A percentile compares a stretch with the other conserved stretches of the same genome.
Evolutionary conservation across 2,113 vertebrate genomes (phyloP).

Genomic region (Picathartes gymnocephalus): DNA sequence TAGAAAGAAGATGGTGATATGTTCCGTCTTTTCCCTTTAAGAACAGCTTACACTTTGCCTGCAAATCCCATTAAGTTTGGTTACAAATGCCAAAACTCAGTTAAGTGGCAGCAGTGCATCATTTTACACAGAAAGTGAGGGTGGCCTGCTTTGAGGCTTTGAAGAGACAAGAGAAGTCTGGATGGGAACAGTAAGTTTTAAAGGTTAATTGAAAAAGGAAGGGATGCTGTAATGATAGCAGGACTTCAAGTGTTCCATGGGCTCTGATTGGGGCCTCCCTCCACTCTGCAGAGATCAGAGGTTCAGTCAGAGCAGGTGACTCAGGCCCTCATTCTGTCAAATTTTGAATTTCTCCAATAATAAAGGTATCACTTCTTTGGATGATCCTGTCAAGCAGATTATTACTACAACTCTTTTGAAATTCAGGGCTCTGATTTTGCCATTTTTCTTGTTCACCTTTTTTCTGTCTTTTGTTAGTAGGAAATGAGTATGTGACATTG

Average conservation of each 20-base stretch:
- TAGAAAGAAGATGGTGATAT: background rate
- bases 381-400: background rate
- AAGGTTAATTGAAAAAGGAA: background rate
- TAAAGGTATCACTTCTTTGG: background rate
- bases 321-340: background rate
- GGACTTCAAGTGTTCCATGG: background rate
- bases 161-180: background rate
- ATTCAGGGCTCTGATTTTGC: background rate
- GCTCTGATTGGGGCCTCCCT: background rate
- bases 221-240: background rate
- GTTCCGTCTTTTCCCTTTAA: background rate
- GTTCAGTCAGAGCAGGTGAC: background rate
- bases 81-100: background rate
- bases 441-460: background rate
- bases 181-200: background rate
- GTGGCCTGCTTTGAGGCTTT: background rate
- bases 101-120: background rate
- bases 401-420: background rate
- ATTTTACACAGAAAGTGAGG: background rate
- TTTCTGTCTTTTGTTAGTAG: background rate
- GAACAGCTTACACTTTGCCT: background rate
- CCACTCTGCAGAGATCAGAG: accelerated
- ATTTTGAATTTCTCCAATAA: background rate
- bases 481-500: background rate
- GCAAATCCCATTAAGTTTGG: background rate